Conservation (phyloP, 2,797 vertebrate genomes). For the Amblyraja radiata region DNA sequence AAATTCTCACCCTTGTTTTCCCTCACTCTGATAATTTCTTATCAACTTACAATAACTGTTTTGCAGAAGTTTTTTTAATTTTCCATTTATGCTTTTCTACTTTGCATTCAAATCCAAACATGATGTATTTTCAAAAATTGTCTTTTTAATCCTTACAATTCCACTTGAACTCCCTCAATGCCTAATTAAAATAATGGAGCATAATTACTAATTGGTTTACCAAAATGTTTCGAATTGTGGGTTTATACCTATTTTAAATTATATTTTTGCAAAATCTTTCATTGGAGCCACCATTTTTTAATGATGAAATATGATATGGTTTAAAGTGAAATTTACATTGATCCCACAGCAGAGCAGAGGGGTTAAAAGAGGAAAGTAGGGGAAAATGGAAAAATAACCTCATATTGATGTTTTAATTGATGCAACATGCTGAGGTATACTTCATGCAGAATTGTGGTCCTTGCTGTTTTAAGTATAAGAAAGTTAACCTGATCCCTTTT, state of each 20-base stretch:
- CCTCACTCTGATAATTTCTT: too few relatives aligned
- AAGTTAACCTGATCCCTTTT: neutral
- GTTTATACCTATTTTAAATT: neutral
- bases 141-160: neutral
- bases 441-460: neutral
- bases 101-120: conserved; percentile 2
- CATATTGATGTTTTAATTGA: neutral
- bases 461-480: neutral
- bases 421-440: neutral
- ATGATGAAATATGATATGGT: neutral
- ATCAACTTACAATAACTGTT: neutral
- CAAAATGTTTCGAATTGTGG: neutral
- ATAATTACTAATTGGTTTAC: neutral
- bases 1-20: too few relatives aligned
- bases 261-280: neutral
- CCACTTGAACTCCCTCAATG: neutral
- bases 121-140: too few relatives aligned
- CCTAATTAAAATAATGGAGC: neutral
- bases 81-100: conserved; percentile 2
- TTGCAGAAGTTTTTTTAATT: neutral
- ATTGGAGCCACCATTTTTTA: neutral
- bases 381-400: neutral
- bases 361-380: neutral
- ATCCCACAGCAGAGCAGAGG: neutral
- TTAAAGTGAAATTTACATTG: neutral